These are phyloP conservation scores for Eurystomus glaucurus DNA, from an alignment of 2,797 vertebrate genomes.

Conservation along the genomic window DNA sequence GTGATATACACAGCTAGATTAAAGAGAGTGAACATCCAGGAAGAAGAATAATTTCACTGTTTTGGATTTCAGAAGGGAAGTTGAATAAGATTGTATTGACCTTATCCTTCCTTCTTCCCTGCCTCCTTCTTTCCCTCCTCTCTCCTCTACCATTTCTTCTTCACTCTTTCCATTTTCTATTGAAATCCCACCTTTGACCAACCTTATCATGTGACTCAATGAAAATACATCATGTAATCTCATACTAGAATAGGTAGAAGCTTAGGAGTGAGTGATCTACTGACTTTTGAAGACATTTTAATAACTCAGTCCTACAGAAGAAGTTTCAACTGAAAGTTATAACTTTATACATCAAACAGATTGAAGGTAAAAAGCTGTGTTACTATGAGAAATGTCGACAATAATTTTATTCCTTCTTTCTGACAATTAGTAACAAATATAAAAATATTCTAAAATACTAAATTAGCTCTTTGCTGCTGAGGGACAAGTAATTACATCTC, in stretches of 20 bases:
- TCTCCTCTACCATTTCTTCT: background rate
- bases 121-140: background rate
- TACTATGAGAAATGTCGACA: constrained; percentile 9
- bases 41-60: background rate
- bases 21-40: background rate
- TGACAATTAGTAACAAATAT: background rate
- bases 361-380: background rate
- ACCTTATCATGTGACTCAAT: background rate
- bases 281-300: background rate
- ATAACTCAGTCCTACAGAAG: background rate
- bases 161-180: background rate
- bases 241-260: background rate
- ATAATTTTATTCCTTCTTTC: background rate
- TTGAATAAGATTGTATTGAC: background rate
- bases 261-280: background rate
- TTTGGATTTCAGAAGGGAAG: background rate
- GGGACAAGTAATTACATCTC: constrained; percentile 18
- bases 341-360: background rate
- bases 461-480: background rate
- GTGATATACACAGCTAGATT: background rate
- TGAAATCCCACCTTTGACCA: background rate
- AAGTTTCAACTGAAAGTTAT: background rate
- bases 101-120: background rate
- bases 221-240: background rate
- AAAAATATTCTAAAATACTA: background rate